These are phyloP conservation scores for Peromyscus californicus DNA, from an alignment of 2,113 vertebrate genomes.

Conservation along the genomic window DNA sequence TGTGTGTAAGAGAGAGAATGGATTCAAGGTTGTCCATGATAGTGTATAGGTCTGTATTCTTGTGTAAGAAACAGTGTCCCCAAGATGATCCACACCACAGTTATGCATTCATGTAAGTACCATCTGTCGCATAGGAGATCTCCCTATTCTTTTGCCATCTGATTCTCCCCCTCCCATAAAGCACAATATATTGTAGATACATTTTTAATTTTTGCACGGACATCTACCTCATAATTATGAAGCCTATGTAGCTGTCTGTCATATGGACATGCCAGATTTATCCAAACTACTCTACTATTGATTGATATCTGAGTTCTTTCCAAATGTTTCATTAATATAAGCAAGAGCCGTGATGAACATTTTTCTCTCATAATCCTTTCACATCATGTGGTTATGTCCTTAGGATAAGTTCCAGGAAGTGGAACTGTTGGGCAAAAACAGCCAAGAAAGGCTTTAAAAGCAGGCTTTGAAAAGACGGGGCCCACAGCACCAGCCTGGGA, in stretches of 20 bases:
- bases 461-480: slow-evolving; percentile 49
- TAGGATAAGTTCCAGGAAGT: slow-evolving; percentile 66
- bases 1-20: background rate
- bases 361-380: slow-evolving; percentile 29
- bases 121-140: background rate
- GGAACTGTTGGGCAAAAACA: slow-evolving; percentile 49
- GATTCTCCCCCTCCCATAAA: background rate
- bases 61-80: background rate
- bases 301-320: slow-evolving; percentile 61
- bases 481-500: background rate
- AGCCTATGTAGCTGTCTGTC: background rate
- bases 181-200: background rate
- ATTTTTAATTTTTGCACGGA: slow-evolving; percentile 23
- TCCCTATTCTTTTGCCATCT: slow-evolving; percentile 27
- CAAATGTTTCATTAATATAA: slow-evolving; percentile 62
- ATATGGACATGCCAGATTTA: slow-evolving; percentile 28
- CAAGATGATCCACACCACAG: background rate
- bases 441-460: slow-evolving; percentile 53
- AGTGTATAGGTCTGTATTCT: slow-evolving; percentile 32
- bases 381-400: slow-evolving; percentile 57
- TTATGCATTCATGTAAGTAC: background rate
- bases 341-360: slow-evolving; percentile 12
- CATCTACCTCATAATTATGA: background rate
- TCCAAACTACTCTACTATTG: slow-evolving; percentile 12
- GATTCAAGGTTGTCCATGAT: background rate